These are phyloP conservation scores for Sesamia nonagrioides DNA, from an alignment of 1,140 invertebrate genomes.

Conservation along the genomic window DNA sequence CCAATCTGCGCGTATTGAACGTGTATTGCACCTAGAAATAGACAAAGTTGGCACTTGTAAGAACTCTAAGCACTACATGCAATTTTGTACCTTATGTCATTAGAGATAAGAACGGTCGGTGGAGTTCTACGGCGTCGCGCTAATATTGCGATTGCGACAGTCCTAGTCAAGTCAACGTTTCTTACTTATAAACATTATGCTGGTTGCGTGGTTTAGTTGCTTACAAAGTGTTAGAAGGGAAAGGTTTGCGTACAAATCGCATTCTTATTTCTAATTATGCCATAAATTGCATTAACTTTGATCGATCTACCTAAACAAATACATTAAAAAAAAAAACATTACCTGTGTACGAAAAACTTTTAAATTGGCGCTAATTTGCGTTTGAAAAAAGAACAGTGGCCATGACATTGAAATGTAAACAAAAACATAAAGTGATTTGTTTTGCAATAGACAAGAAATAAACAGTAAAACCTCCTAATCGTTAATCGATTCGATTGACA, in stretches of 20 bases:
- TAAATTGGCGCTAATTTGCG: slow-evolving; percentile 25
- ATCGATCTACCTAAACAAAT: background rate
- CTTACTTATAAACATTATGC: slow-evolving; percentile 84
- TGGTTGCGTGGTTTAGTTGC: slow-evolving; percentile 81
- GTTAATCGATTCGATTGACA: slow-evolving; percentile 28
- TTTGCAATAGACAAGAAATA: slow-evolving; percentile 36
- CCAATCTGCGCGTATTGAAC: slow-evolving; percentile 52
- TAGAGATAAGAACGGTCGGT: slow-evolving; percentile 51
- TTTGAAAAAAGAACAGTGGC: slow-evolving; percentile 41
- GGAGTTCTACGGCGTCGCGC: slow-evolving; percentile 42
- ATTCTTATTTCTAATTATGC: slow-evolving; percentile 9
- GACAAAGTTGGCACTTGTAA: slow-evolving; percentile 55
- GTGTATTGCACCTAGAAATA: slow-evolving; percentile 70
- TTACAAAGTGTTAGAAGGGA: slow-evolving; percentile 77
- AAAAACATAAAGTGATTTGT: slow-evolving; percentile 48
- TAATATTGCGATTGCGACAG: slow-evolving; percentile 80
- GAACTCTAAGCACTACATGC: slow-evolving; percentile 27
- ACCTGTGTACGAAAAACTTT: background rate
- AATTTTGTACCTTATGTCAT: slow-evolving; percentile 57
- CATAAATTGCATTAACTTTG: background rate
- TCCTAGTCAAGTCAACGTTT: slow-evolving; percentile 75
- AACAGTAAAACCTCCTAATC: slow-evolving; percentile 34
- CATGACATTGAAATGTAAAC: slow-evolving; percentile 50
- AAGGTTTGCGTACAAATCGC: slow-evolving; percentile 64
- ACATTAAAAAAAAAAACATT: background rate